Percentiles rank a stretch among this genome's conserved stretches.
phyloP scores from a whole-genome alignment of 2,113 vertebrate species.

The Proterorhinus semilunaris region DNA sequence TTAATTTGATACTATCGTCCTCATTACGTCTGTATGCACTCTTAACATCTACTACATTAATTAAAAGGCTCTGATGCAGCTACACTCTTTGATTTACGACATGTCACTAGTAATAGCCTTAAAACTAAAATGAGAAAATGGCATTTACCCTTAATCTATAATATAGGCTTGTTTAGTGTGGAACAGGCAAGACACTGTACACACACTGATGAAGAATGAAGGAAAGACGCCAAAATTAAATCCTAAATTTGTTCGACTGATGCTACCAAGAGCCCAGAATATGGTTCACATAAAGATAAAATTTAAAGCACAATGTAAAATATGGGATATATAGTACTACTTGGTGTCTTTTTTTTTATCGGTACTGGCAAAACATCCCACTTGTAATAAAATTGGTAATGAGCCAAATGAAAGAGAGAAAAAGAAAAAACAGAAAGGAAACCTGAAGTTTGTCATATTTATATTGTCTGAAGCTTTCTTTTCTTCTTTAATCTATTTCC shows the following conservation, averaged over 20 bases:
- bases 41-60: conserved; percentile 1
- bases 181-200: background rate
- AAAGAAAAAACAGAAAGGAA: too few relatives aligned
- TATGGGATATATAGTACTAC: too few relatives aligned
- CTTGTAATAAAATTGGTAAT: too few relatives aligned
- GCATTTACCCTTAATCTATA: background rate
- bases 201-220: conserved; percentile 8
- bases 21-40: background rate
- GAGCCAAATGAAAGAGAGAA: too few relatives aligned
- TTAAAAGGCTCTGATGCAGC: background rate
- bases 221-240: background rate
- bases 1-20: conserved; percentile 5
- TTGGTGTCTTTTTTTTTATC: too few relatives aligned
- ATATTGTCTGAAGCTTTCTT: too few relatives aligned
- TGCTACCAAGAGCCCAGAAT: too few relatives aligned
- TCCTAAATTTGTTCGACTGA: background rate
- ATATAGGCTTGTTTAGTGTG: background rate
- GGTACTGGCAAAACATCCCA: too few relatives aligned
- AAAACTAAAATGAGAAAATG: conserved; percentile 5
- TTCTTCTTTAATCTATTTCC: too few relatives aligned
- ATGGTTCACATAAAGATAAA: too few relatives aligned
- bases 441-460: too few relatives aligned
- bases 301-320: too few relatives aligned
- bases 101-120: background rate
- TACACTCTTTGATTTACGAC: conserved; percentile 1